Percentiles rank a stretch among this genome's conserved stretches.
Evolutionary conservation across 2,797 vertebrate genomes (phyloP).

Genomic region (Podargus strigoides): DNA sequence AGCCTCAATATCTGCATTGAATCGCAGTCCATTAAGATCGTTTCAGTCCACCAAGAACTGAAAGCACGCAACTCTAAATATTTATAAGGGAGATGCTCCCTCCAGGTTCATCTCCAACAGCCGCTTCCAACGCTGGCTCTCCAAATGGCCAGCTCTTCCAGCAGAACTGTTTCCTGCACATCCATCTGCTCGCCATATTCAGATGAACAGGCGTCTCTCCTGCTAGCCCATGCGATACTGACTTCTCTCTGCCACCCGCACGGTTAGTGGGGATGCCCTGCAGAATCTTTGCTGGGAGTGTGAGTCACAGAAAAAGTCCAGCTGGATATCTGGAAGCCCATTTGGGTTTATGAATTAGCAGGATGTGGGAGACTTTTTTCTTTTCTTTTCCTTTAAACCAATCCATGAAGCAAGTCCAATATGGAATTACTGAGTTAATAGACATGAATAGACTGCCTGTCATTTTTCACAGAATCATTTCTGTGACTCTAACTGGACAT

Average conservation of each 20-base stretch:
- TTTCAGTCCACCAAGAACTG: neutral
- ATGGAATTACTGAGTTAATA: neutral
- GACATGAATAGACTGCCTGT: neutral
- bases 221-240: neutral
- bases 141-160: constrained; percentile 33
- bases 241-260: neutral
- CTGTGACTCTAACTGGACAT: neutral
- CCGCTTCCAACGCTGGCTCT: neutral
- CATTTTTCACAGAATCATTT: neutral
- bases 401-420: neutral
- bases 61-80: constrained; percentile 16
- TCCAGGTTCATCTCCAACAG: constrained; percentile 10
- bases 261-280: neutral
- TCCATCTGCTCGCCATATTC: constrained; percentile 21
- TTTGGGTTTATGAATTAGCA: neutral
- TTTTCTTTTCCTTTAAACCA: neutral
- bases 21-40: neutral
- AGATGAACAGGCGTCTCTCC: neutral
- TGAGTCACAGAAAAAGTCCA: neutral
- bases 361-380: neutral
- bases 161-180: constrained; percentile 21
- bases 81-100: constrained; percentile 5
- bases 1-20: neutral
- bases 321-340: neutral
- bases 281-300: neutral